Percentiles rank a stretch among this genome's conserved stretches.
phyloP scores from a whole-genome alignment of 1,140 invertebrate genomes.

The Drosophila kepulauana region DNA sequence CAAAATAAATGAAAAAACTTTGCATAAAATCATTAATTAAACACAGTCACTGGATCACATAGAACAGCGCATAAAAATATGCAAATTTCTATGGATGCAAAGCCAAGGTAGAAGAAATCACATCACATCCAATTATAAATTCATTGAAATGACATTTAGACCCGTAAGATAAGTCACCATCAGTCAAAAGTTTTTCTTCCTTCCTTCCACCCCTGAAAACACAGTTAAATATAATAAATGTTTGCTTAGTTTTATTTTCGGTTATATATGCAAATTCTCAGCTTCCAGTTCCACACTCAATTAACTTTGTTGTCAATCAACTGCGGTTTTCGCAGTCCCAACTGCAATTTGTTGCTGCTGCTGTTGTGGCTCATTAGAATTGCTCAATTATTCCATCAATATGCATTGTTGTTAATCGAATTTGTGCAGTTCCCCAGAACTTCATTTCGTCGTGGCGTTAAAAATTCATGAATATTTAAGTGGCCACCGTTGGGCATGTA shows the following conservation, averaged over 20 bases:
- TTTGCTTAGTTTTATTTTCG: constrained; percentile 61
- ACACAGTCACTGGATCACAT: constrained; percentile 49
- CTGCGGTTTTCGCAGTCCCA: constrained; percentile 50
- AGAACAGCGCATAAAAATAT: constrained; percentile 54
- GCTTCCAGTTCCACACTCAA: constrained; percentile 69
- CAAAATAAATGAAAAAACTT: constrained; percentile 64
- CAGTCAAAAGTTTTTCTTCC: constrained; percentile 52
- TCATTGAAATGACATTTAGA: constrained; percentile 84
- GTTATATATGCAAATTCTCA: constrained; percentile 66
- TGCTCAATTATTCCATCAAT: constrained; percentile 84
- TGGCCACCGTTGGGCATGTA: constrained; percentile 36
- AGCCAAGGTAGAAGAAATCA: constrained; percentile 41
- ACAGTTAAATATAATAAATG: constrained; percentile 79
- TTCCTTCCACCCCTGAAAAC: constrained; percentile 33
- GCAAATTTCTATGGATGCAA: constrained; percentile 61
- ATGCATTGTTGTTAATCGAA: constrained; percentile 82
- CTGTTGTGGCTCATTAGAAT: constrained; percentile 78
- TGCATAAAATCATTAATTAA: constrained; percentile 82
- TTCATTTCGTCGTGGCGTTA: constrained; percentile 16
- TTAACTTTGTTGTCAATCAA: constrained; percentile 84
- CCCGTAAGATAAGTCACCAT: constrained; percentile 56
- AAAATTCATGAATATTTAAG: constrained; percentile 78
- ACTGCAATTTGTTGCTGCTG: constrained; percentile 72
- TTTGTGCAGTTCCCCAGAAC: constrained; percentile 43
- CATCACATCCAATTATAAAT: constrained; percentile 83